A percentile compares a stretch with the other conserved stretches of the same genome.
Conservation (phyloP, 2,797 vertebrate genomes). For the Masticophis lateralis region DNA sequence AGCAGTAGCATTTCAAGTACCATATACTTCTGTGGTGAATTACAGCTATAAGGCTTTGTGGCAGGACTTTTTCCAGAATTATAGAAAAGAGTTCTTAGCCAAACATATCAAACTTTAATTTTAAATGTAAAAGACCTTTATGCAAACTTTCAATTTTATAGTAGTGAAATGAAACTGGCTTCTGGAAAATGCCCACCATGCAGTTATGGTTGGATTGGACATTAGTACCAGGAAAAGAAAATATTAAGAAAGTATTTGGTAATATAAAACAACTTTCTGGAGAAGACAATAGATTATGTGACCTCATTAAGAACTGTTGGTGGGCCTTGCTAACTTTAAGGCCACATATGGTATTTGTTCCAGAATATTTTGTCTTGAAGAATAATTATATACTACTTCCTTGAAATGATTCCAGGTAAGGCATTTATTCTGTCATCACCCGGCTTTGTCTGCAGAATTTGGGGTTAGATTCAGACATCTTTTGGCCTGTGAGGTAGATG, state of each 20-base stretch:
- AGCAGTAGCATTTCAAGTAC: not conserved
- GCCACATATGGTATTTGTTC: not conserved
- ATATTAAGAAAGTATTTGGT: not conserved
- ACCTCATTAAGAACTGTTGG: not conserved
- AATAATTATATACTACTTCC: not conserved
- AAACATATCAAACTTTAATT: not conserved
- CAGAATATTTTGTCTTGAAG: not conserved
- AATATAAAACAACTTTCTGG: not conserved
- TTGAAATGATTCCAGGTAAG: not conserved
- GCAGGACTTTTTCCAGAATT: not conserved
- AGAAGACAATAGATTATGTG: not conserved
- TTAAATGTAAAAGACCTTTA: not conserved
- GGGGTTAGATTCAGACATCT: not conserved
- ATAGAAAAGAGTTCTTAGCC: not conserved
- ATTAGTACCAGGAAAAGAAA: not conserved
- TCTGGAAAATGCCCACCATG: not conserved
- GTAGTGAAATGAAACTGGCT: not conserved
- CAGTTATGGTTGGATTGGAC: not conserved
- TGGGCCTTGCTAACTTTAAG: not conserved
- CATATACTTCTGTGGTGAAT: not conserved
- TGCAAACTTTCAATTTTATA: not conserved
- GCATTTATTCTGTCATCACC: not conserved
- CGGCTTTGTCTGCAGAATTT: not conserved
- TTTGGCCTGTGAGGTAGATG: not conserved
- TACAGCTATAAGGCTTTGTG: not conserved